Base-by-base conservation (phyloP, 2,888 invertebrate genomes). In the Balanococcus diminutus region DNA sequence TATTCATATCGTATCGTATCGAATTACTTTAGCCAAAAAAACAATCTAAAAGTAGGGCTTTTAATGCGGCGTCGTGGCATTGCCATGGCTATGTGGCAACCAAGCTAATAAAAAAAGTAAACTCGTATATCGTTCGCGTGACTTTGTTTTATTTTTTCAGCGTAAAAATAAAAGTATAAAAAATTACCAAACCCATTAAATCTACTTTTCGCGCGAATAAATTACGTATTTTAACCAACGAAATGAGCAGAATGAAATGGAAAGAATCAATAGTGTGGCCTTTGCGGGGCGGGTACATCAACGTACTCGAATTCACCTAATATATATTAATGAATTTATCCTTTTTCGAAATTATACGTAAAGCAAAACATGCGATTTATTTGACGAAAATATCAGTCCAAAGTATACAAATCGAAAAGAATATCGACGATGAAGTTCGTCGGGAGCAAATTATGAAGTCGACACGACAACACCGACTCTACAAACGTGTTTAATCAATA, bases 181-280 rank as follows among this genome's bases (percentile, higher is more conserved):
- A 61, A 61, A 61, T 61, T 61, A 61, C 61, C 61, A 61, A 61
- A 67, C 67, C 67, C 67, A 67, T 67, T 67, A 67, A 67, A 67
- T 67, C 25, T 9, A 67, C 67, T 67, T 67, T 67, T 67, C 67
- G 67, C 67, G 67, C 67, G 67, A 67, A 67, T 67, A 67, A 67
- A 28, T 67, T 67, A 67, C 28, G 67, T 67, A 67, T 67, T 67
- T 67, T 67, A 67, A 67, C 67, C 28, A 67, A 67, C 16, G 28
- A 67, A 67, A 67, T 28, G 67, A 28, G 14, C 28, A 67, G 28
- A 67, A 67, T 22, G 28, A 28, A 28, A 67, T 22, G 28, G 16
- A 28, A 28, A 67, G 14, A 67, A 67, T 67, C 67, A 28, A 67
- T 67, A 67, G 19, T 22, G 56, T 56, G 56, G 22, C 56, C 56